Evolutionary conservation across 1,140 invertebrate genomes (phyloP).

Genomic region (Spodoptera litura): DNA sequence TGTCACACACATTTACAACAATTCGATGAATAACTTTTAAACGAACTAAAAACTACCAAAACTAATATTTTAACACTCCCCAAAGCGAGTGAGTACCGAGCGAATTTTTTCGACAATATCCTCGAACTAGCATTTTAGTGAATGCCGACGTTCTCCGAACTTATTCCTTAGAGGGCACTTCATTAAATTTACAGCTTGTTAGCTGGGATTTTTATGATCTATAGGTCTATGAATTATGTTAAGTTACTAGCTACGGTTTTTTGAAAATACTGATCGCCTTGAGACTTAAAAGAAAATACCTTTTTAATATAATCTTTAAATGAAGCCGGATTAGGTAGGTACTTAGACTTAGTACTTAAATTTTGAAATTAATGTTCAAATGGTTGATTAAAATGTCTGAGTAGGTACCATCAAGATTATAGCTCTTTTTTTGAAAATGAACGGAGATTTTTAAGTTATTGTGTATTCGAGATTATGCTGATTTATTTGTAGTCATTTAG

Average conservation of each 20-base stretch:
- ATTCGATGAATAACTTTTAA: too few species aligned
- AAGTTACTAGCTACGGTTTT: not conserved
- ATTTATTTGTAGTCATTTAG: too few species aligned
- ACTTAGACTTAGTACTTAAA: too few species aligned
- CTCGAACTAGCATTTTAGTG: not conserved
- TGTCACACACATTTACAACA: too few species aligned
- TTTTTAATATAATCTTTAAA: too few species aligned
- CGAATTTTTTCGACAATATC: not conserved
- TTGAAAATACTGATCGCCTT: not conserved
- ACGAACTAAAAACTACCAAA: not conserved
- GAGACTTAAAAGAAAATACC: not conserved
- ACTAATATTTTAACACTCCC: not conserved
- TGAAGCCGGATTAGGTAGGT: too few species aligned
- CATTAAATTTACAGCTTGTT: constrained; percentile 37
- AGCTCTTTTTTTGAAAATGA: too few species aligned
- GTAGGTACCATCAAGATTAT: too few species aligned
- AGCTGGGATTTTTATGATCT: constrained; percentile 35
- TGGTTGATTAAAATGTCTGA: too few species aligned
- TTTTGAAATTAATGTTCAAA: too few species aligned
- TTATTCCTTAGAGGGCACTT: constrained; percentile 21
- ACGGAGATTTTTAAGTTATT: too few species aligned
- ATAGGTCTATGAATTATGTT: constrained; percentile 35
- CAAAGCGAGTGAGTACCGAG: not conserved
- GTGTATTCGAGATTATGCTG: too few species aligned
- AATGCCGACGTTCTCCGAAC: not conserved